Evolutionary conservation across 2,113 vertebrate species (phyloP).

Genomic region (Hemichromis elongatus): DNA sequence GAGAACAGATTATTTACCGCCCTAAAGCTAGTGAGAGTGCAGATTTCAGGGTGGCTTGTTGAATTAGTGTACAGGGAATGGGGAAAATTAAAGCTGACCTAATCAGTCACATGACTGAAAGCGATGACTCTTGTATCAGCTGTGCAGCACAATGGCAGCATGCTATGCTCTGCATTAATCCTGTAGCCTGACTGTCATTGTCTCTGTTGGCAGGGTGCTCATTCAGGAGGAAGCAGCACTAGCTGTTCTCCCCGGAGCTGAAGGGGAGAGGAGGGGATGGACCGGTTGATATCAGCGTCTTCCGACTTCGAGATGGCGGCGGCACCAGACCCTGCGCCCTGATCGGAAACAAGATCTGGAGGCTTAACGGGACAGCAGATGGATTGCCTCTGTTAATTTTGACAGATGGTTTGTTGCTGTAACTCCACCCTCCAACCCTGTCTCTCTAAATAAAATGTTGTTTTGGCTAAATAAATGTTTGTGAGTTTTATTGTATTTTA

Average conservation of each 20-base stretch:
- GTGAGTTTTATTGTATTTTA: not conserved
- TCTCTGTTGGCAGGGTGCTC: slow-evolving; percentile 70
- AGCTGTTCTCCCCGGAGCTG: slow-evolving; percentile 48
- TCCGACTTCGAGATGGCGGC: not conserved
- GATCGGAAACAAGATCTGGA: slow-evolving; percentile 3
- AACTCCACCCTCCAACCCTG: slow-evolving; percentile 60
- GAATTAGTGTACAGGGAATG: not conserved
- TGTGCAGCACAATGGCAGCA: not conserved
- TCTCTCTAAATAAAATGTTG: slow-evolving; percentile 72
- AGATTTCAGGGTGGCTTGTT: not conserved
- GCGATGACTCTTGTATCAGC: not conserved
- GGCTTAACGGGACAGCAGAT: not conserved
- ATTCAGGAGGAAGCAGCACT: slow-evolving; percentile 81
- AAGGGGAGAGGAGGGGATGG: slow-evolving; percentile 59
- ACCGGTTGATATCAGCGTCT: slow-evolving; percentile 59
- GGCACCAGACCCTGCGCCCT: not conserved
- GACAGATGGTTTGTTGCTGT: slow-evolving; percentile 43
- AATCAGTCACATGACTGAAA: not conserved
- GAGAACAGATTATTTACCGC: slow-evolving; percentile 49
- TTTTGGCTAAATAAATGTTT: slow-evolving; percentile 63
- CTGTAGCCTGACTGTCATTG: slow-evolving; percentile 31
- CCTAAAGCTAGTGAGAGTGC: not conserved
- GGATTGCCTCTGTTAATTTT: slow-evolving; percentile 2
- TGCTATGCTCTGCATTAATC: slow-evolving; percentile 20
- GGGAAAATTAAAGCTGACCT: not conserved